Base-by-base conservation (phyloP, 2,888 invertebrate species). In the Agelastica alni region DNA sequence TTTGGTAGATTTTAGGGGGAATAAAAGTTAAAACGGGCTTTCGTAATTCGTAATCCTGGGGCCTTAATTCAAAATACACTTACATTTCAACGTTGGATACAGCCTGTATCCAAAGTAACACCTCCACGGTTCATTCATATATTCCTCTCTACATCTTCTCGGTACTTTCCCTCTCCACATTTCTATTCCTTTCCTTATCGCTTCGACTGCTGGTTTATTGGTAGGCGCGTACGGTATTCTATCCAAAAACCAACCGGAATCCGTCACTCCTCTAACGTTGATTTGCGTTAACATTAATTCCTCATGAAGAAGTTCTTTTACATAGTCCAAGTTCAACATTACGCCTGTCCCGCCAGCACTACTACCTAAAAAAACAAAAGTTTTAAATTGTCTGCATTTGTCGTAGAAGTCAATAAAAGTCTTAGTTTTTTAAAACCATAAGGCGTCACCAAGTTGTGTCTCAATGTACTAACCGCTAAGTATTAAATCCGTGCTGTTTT, bases 341-440 rank as follows among this genome's bases (percentile, higher is more conserved):
- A 95, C 95, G n/a, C 96, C 96, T 0, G 92, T 87, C 1, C 92
- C 96, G 2, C 96, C 96, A 16, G 96, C 96, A 68, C 95, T 95
- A 62, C 87, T 88, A 7, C 55, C 55, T 48, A 16, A 31, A 39
- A 17, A 44, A 39, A 6, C 18, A 36, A 13, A 36, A 34, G 14
- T 2, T 2, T 34, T n/a, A n/a, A n/a, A n/a, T n/a, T n/a, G n/a
- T n/a, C n/a, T n/a, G n/a, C n/a, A n/a, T n/a, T n/a, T n/a, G n/a
- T n/a, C n/a, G n/a, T n/a, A n/a, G n/a, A n/a, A n/a, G n/a, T n/a
- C n/a, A n/a, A n/a, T n/a, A n/a, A n/a, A n/a, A n/a, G n/a, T n/a
- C n/a, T n/a, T n/a, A n/a, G n/a, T n/a, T n/a, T n/a, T n/a, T n/a
- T n/a, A n/a, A n/a, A n/a, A n/a, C n/a, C n/a, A n/a, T n/a, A n/a